phyloP scores from a whole-genome alignment of 1,140 invertebrate genomes.

The Chymomyza costata region DNA sequence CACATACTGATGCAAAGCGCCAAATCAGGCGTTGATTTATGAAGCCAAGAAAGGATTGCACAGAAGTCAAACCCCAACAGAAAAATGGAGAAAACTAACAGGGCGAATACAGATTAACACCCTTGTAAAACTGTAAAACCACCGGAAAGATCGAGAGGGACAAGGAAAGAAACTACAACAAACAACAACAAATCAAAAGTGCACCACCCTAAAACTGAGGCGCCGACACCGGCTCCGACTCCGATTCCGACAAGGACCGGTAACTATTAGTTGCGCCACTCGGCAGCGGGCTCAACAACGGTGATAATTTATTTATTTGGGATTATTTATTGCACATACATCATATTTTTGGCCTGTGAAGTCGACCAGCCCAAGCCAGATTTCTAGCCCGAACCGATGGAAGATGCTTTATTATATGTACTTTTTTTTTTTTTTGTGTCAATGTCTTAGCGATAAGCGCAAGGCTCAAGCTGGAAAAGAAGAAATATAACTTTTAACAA shows the following conservation, averaged over 20 bases:
- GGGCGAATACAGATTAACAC: conserved; percentile 51
- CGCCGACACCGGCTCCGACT: conserved; percentile 19
- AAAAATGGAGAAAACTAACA: conserved; percentile 54
- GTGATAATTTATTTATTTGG: conserved; percentile 74
- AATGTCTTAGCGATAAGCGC: conserved; percentile 41
- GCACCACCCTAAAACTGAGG: conserved; percentile 3
- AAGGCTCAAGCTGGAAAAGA: conserved; percentile 34
- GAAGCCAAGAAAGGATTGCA: conserved; percentile 50
- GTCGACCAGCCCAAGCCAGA: background rate
- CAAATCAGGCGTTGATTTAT: conserved; percentile 72
- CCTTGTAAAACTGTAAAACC: conserved; percentile 70
- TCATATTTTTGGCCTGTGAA: conserved; percentile 65
- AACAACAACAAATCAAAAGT: conserved; percentile 52
- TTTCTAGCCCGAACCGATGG: too few species aligned
- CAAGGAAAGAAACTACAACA: conserved; percentile 12
- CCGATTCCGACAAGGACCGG: conserved; percentile 32
- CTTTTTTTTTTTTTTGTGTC: background rate
- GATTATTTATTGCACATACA: conserved; percentile 74
- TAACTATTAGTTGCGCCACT: conserved; percentile 62
- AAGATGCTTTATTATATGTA: conserved; percentile 39
- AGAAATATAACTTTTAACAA: conserved; percentile 66
- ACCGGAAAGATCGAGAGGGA: conserved; percentile 16
- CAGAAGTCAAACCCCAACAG: conserved; percentile 20
- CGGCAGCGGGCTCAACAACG: conserved; percentile 23
- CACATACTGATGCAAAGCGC: conserved; percentile 45